Evolutionary conservation across 2,888 invertebrate genomes (phyloP).

Genomic region (Scrobipalpa costella): DNA sequence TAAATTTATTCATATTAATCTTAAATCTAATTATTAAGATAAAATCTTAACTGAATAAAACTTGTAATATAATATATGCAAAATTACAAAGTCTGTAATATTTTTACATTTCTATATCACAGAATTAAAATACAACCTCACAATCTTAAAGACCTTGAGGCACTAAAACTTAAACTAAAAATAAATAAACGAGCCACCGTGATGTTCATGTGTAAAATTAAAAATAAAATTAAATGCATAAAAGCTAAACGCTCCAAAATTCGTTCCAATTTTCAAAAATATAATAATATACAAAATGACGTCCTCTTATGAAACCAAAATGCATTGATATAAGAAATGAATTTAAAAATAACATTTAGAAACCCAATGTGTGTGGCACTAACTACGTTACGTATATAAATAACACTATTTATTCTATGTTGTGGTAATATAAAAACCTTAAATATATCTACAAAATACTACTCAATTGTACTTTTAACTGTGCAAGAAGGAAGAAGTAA

Average conservation of each 20-base stretch:
- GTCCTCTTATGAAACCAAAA: background rate
- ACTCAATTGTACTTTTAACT: constrained; percentile 34
- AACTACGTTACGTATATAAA: background rate
- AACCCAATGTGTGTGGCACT: background rate
- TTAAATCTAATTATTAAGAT: constrained; percentile 28
- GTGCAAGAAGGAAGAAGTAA: constrained; percentile 24
- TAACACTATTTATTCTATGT: background rate
- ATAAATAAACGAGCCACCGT: constrained; percentile 31
- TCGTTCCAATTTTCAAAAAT: background rate
- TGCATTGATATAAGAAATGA: background rate
- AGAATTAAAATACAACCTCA: constrained; percentile 70
- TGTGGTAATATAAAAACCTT: constrained; percentile 14
- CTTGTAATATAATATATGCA: constrained; percentile 25
- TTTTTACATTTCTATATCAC: constrained; percentile 73
- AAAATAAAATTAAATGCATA: constrained; percentile 32
- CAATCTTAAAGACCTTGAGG: constrained; percentile 57
- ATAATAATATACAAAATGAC: background rate
- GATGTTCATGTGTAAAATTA: constrained; percentile 29
- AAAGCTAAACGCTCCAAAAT: constrained; percentile 4
- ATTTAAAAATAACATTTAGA: background rate
- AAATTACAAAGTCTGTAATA: constrained; percentile 42
- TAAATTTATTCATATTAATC: constrained; percentile 32
- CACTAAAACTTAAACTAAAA: constrained; percentile 37
- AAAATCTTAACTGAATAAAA: constrained; percentile 31
- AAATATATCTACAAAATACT: constrained; percentile 19